Evolutionary conservation across 1,140 invertebrate genomes (phyloP).

Genomic region (Probaryconus sp.): DNA sequence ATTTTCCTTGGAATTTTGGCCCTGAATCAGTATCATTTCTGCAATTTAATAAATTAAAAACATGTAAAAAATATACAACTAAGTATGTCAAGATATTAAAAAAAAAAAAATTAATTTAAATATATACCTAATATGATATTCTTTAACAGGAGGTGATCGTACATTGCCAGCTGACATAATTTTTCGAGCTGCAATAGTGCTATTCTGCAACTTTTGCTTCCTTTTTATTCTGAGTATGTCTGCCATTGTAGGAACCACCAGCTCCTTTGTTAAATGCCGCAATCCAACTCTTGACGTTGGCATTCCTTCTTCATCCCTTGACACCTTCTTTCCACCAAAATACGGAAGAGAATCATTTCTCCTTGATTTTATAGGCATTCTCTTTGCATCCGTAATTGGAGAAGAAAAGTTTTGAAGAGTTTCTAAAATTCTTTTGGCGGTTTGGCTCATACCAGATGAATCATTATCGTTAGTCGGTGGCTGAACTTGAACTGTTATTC

Average conservation of each 20-base stretch:
- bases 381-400: constrained; percentile 84
- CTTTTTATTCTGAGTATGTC: constrained; percentile 82
- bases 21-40: constrained; percentile 63
- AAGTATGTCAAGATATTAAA: background rate
- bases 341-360: constrained; percentile 48
- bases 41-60: constrained; percentile 8
- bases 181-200: constrained; percentile 81
- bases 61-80: background rate
- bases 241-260: constrained; percentile 80
- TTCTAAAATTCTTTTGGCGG: constrained; percentile 84
- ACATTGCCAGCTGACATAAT: constrained; percentile 77
- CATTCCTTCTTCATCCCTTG: constrained; percentile 59
- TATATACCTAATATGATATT: constrained; percentile 71
- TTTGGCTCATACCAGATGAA: constrained; percentile 78
- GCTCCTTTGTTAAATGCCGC: constrained; percentile 76
- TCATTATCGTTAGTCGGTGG: constrained; percentile 72
- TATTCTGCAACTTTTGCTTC: constrained; percentile 79
- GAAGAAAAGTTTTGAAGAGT: constrained; percentile 86
- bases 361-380: constrained; percentile 81
- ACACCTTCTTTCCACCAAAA: constrained; percentile 57
- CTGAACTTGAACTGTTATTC: constrained; percentile 77
- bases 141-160: constrained; percentile 56
- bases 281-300: constrained; percentile 67
- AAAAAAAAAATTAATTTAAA: constrained; percentile 4
- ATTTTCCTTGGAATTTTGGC: constrained; percentile 63